Base-by-base conservation (phyloP, 1,140 invertebrate genomes). In the Asbolus verrucosus region DNA sequence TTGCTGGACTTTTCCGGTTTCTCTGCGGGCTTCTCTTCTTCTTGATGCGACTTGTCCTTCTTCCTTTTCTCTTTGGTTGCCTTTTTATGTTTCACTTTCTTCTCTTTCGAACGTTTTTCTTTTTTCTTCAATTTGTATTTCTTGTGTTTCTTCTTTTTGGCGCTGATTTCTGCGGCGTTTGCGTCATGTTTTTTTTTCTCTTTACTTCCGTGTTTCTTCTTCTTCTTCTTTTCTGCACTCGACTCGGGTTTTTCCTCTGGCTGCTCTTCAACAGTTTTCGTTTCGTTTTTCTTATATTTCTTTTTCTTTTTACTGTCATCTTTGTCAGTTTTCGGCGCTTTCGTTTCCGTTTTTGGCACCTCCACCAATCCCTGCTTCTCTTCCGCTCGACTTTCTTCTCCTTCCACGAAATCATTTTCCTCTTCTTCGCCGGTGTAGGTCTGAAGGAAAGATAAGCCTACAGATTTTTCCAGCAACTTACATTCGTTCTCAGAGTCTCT, bases 381-480 rank as follows among this genome's bases (percentile, higher is more conserved):
- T 0, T 24, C 39, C 43, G 14, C 1, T 11, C 9, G 5, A 6
- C 6, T 30, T 15, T 15, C 14, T 11, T 60, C 62, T 65, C 21
- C 62, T n/a, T 41, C 36, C 0, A 39, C 16, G 14, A 41, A 9
- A 21, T 60, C 63, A 46, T 61, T 69, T 13, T 74, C 71, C 27
- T 78, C 76, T 24, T 79, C 77, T 65, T 76, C 76, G 30, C 77
- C 78, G 3, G 75, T 73, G 54, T 80, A 80, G 21, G 16, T 75
- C 67, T 79, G 76, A 61, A 80, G 69, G 65, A 80, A 78, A 8
- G 75, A 77, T 33, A 80, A 70, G 15, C 77, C 76, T 0, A 80
- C 69, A 1, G 77, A 78, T 5, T 71, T 72, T 72, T 80, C 76
- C 36, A 78, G 61, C 13, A 78, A 24, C 70, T 75, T 78, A 61